Percentiles rank a stretch among this genome's conserved stretches.
Evolutionary conservation across 2,113 vertebrate genomes (phyloP).

Genomic region (Ivindomyrus marchei): DNA sequence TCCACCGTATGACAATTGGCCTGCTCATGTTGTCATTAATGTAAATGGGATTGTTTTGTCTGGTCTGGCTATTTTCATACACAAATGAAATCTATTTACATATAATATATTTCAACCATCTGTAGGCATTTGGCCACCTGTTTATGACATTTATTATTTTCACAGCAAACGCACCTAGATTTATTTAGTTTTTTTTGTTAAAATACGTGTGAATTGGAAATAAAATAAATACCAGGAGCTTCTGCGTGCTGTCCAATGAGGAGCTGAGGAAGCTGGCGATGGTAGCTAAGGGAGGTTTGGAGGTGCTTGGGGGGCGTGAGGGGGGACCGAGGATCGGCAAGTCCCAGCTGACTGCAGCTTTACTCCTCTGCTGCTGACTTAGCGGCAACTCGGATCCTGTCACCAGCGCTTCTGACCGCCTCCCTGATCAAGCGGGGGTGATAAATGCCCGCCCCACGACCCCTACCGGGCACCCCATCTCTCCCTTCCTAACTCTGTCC

Average conservation of each 20-base stretch:
- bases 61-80: neutral
- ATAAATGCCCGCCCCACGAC: slow-evolving; percentile 82
- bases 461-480: slow-evolving; percentile 77
- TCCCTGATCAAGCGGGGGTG: slow-evolving; percentile 41
- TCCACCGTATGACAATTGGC: neutral
- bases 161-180: neutral
- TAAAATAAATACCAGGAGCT: neutral
- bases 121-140: neutral
- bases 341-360: neutral
- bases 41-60: slow-evolving; percentile 2
- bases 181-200: neutral
- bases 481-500: slow-evolving; percentile 78
- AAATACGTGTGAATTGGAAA: neutral
- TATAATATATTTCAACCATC: neutral
- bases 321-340: neutral
- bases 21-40: neutral
- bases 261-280: neutral
- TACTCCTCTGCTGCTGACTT: neutral
- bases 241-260: neutral
- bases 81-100: slow-evolving; percentile 1
- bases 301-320: neutral
- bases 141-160: neutral
- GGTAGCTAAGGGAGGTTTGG: neutral
- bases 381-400: neutral
- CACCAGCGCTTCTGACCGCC: neutral